Conservation (phyloP, 2,888 invertebrate species). For the Spodoptera exigua region DNA sequence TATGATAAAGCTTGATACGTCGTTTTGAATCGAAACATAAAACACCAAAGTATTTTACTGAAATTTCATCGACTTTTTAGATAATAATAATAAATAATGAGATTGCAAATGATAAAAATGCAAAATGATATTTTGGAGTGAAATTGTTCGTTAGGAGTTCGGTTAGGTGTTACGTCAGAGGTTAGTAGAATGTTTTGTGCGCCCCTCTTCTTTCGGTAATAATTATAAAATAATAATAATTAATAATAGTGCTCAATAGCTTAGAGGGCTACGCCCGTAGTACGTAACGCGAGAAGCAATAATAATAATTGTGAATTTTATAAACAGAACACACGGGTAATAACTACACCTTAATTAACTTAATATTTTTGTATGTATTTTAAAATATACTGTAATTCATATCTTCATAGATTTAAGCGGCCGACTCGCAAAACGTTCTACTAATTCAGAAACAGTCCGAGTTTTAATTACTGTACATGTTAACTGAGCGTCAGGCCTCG, state of each 20-base stretch:
- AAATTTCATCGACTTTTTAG: conserved; percentile 88
- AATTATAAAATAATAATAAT: conserved; percentile 74
- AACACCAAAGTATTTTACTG: conserved; percentile 87
- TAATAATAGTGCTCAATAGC: conserved; percentile 87
- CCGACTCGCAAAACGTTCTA: conserved; percentile 82
- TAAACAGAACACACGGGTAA: conserved; percentile 76
- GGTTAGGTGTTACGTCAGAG: conserved; percentile 76
- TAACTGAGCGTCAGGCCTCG: conserved; percentile 29
- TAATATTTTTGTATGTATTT: conserved; percentile 89
- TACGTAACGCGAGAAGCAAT: conserved; percentile 82
- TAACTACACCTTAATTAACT: conserved; percentile 71
- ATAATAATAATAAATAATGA: conserved; percentile 83
- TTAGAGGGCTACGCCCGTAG: conserved; percentile 73
- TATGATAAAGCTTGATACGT: conserved; percentile 62
- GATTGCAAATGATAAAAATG: conserved; percentile 67
- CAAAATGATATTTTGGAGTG: conserved; percentile 82
- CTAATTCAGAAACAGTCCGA: conserved; percentile 64
- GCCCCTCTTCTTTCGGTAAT: conserved; percentile 79
- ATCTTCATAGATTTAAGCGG: conserved; percentile 87
- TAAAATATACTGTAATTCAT: conserved; percentile 87
- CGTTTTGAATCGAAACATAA: conserved; percentile 84
- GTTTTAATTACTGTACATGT: conserved; percentile 43
- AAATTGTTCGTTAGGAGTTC: conserved; percentile 76
- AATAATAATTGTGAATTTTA: conserved; percentile 83
- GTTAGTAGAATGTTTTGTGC: conserved; percentile 84